Evolutionary conservation across 1,140 invertebrate genomes (phyloP).

Genomic region (Babylonia areolata): DNA sequence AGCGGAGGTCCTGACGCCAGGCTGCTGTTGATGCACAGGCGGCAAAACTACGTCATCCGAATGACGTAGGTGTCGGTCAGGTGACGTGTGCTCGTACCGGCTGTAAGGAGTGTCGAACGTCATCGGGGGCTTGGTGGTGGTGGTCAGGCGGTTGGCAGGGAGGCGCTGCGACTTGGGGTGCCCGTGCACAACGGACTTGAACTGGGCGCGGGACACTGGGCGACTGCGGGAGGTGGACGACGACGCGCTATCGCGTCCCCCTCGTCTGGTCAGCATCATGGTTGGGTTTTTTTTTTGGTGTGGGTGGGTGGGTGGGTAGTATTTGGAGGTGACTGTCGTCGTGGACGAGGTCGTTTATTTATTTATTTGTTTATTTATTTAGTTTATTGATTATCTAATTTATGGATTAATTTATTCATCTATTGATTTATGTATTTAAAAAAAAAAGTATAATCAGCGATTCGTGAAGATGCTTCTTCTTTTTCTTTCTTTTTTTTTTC

Average conservation of each 20-base stretch:
- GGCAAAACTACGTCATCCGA: neutral
- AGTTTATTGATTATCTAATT: no score
- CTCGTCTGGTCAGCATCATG: constrained; percentile 9
- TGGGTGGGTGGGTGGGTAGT: neutral
- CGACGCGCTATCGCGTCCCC: neutral
- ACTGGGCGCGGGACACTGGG: neutral
- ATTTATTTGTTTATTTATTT: neutral
- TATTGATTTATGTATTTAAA: no score
- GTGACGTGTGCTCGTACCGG: neutral
- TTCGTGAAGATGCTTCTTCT: no score
- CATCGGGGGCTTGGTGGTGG: neutral
- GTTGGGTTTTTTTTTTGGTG: neutral
- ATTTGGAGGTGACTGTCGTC: neutral
- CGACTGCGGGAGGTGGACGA: neutral
- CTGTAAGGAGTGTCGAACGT: neutral
- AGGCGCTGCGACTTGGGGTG: neutral
- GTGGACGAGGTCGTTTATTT: neutral
- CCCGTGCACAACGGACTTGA: neutral
- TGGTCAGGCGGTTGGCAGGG: constrained; percentile 3
- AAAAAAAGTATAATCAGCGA: no score
- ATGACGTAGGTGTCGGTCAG: neutral
- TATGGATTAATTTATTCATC: no score
- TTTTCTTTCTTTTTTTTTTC: no score
- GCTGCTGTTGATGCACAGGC: neutral
- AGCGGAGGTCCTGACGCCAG: neutral